Percentiles rank a stretch among this genome's conserved stretches.
Evolutionary conservation across 1,140 invertebrate species (phyloP).

Genomic region (Philotrypesis tridentata): DNA sequence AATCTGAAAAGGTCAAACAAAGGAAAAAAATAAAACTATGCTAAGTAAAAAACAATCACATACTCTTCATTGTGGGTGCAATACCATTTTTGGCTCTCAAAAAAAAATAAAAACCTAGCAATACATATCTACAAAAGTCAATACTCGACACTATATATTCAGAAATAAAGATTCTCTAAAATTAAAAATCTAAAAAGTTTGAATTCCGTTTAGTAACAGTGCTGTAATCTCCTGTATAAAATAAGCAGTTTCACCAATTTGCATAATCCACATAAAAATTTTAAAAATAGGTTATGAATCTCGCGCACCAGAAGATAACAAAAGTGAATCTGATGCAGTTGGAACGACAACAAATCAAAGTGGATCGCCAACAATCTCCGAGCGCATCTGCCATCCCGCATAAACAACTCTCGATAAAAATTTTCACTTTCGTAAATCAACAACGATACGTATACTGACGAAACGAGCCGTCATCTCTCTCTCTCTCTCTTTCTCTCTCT

Average conservation of each 20-base stretch:
- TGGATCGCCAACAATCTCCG: neutral
- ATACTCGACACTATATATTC: neutral
- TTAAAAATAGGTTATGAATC: constrained; percentile 17
- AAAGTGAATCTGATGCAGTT: constrained; percentile 20
- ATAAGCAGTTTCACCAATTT: neutral
- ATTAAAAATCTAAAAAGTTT: neutral
- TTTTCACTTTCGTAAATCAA: neutral
- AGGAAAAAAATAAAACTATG: constrained; percentile 35
- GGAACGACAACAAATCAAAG: constrained; percentile 19
- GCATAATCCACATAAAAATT: constrained; percentile 4
- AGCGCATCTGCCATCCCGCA: neutral
- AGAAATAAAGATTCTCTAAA: neutral
- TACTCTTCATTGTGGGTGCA: neutral
- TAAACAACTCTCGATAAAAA: neutral
- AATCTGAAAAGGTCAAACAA: neutral
- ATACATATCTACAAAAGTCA: constrained; percentile 14
- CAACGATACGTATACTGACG: neutral
- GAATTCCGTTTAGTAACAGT: neutral
- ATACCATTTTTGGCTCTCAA: neutral
- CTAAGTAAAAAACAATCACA: neutral
- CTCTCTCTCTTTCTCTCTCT: too few relatives aligned
- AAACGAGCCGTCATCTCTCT: neutral
- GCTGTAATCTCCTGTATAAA: neutral
- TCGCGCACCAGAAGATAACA: neutral
- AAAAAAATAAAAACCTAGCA: neutral